phyloP scores from a whole-genome alignment of 2,888 invertebrate genomes.

The Macrophya alboannulata region DNA sequence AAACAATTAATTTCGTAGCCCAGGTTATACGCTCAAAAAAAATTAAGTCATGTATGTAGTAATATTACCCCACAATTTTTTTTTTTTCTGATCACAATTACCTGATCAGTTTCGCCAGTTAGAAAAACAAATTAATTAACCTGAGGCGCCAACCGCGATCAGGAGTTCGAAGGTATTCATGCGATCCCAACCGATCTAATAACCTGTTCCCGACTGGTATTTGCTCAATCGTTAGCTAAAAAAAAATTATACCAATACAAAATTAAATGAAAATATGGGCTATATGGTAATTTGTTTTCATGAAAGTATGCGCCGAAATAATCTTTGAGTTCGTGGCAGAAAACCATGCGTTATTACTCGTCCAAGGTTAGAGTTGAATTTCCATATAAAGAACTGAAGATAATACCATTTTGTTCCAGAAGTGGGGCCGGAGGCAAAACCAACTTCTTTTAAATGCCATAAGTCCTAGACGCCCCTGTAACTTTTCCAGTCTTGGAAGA shows the following conservation, averaged over 20 bases:
- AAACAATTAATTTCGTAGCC: neutral
- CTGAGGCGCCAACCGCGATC: neutral
- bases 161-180: neutral
- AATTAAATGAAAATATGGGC: neutral
- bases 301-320: neutral
- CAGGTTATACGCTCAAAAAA: neutral
- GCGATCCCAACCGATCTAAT: neutral
- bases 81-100: neutral
- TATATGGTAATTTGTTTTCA: neutral
- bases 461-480: slow-evolving; percentile 15
- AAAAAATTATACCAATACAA: neutral
- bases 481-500: slow-evolving; percentile 6
- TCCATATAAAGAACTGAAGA: neutral
- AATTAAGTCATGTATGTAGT: neutral
- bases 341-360: neutral
- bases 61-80: neutral
- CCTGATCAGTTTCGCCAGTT: neutral
- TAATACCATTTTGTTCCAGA: neutral
- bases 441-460: slow-evolving; percentile 40
- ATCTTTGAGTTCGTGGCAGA: neutral
- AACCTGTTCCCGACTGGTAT: neutral
- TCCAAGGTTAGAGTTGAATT: slow-evolving; percentile 10
- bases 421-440: slow-evolving; percentile 16
- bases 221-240: neutral
- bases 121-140: neutral